Evolutionary conservation across 2,888 invertebrate genomes (phyloP).

Genomic region (Stegophylla sp.): DNA sequence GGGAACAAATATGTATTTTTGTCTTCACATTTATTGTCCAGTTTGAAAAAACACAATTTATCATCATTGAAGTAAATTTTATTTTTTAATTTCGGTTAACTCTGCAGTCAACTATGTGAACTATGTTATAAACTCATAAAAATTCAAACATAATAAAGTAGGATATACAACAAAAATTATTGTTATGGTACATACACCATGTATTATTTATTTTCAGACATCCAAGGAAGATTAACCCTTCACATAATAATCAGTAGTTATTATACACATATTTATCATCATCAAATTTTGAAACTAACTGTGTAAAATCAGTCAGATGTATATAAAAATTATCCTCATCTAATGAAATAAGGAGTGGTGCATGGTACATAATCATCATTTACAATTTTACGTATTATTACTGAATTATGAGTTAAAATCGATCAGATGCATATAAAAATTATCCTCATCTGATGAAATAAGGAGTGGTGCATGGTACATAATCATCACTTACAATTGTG

Average conservation of each 20-base stretch:
- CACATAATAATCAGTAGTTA: constrained; percentile 37
- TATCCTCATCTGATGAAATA: constrained; percentile 47
- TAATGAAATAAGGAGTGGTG: constrained; percentile 49
- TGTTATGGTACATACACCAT: too few species aligned
- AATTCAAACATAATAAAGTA: too few species aligned
- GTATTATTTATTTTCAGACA: neutral
- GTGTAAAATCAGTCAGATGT: neutral
- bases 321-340: constrained; percentile 30
- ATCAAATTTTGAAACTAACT: constrained; percentile 1
- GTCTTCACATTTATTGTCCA: constrained; percentile 3
- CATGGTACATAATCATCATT: constrained; percentile 47
- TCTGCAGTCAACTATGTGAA: too few species aligned
- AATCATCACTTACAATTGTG: constrained; percentile 33
- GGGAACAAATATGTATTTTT: constrained; percentile 33
- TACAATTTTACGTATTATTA: neutral
- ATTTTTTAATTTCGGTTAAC: too few species aligned
- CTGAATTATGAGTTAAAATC: neutral
- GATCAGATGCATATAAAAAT: constrained; percentile 19
- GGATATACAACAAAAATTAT: too few species aligned
- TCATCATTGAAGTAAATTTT: constrained; percentile 19
- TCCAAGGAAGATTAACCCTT: constrained; percentile 64
- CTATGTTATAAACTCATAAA: too few species aligned
- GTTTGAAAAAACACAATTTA: constrained; percentile 23
- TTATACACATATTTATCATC: constrained; percentile 45
- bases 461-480: constrained; percentile 46